Base-by-base conservation (phyloP, 2,888 invertebrate genomes). In the Euclidia mi region DNA sequence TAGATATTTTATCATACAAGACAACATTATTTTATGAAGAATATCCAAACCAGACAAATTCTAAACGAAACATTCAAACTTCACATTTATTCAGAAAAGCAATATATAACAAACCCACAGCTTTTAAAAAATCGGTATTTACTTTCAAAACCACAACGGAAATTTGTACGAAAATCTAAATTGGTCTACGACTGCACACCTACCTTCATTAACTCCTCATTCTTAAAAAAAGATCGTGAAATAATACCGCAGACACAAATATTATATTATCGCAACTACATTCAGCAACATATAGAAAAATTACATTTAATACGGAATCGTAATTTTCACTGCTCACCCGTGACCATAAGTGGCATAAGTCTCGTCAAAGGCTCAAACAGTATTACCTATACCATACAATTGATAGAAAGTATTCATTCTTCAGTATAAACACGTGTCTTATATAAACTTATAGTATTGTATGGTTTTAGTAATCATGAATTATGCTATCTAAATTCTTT, bases 121-220 rank as follows among this genome's bases (percentile, higher is more conserved):
- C n/a, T n/a, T n/a, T n/a, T n/a, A n/a, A n/a, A n/a, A n/a, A n/a
- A n/a, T n/a, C n/a, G n/a, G n/a, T n/a, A n/a, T n/a, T n/a, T n/a
- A n/a, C n/a, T n/a, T n/a, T n/a, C n/a, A n/a, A n/a, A n/a, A n/a
- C 75, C 53, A 89, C 87, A 87, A 88, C 87, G 85, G 41, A 86
- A 84, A 78, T 57, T 48, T 71, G 67, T 71, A 57, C 70, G 62
- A 59, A 78, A 73, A 34, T 28, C 48, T 49, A 25, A 25, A 25
- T 25, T 25, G 20, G 4, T 57, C 47, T 48, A 34, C 20, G 6
- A 51, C 80, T 80, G 84, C 86, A 88, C 84, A 86, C 85, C 85
- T 79, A 80, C 83, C 81, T 75, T 65, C 53, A 55, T 61, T 61
- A 43, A 12, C 6, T 34, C 61, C 55, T 38, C 3, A 37, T 58